These are phyloP conservation scores for Caenorhabditis sp. DNA, from an alignment of 2,888 invertebrate species.

Conservation along the genomic window DNA sequence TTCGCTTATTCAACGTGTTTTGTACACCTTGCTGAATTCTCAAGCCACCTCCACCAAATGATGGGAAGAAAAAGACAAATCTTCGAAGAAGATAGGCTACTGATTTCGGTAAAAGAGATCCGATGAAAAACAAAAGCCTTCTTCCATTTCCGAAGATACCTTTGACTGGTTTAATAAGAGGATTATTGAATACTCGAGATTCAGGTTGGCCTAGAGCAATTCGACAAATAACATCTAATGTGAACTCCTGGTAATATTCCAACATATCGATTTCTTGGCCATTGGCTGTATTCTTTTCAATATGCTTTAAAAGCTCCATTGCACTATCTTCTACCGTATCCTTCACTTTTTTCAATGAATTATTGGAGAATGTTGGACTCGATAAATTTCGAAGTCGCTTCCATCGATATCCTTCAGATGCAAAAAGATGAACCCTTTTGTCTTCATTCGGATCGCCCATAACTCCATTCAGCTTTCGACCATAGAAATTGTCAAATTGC, in stretches of 20 bases:
- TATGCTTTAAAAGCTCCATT: constrained; percentile 25
- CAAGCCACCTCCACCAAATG: background rate
- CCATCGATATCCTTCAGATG: constrained; percentile 73
- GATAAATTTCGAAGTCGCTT: constrained; percentile 74
- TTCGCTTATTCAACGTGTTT: constrained; percentile 29
- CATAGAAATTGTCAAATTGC: constrained; percentile 73
- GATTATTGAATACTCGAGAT: constrained; percentile 28
- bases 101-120: constrained; percentile 12
- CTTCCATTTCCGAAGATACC: constrained; percentile 22
- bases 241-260: constrained; percentile 51
- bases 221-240: constrained; percentile 54
- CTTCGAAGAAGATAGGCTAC: background rate
- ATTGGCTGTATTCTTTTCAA: constrained; percentile 10
- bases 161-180: background rate
- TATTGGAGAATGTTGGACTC: constrained; percentile 74
- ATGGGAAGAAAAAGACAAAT: background rate
- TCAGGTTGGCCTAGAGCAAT: constrained; percentile 52
- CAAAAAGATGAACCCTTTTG: constrained; percentile 61
- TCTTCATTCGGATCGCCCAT: constrained; percentile 48
- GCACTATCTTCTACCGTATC: constrained; percentile 43
- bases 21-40: constrained; percentile 5
- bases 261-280: constrained; percentile 9
- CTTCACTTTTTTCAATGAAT: constrained; percentile 73
- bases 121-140: constrained; percentile 13
- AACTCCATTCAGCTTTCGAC: constrained; percentile 63